Evolutionary conservation across 2,113 vertebrate genomes (phyloP).

Genomic region (Pachyramphus minor): DNA sequence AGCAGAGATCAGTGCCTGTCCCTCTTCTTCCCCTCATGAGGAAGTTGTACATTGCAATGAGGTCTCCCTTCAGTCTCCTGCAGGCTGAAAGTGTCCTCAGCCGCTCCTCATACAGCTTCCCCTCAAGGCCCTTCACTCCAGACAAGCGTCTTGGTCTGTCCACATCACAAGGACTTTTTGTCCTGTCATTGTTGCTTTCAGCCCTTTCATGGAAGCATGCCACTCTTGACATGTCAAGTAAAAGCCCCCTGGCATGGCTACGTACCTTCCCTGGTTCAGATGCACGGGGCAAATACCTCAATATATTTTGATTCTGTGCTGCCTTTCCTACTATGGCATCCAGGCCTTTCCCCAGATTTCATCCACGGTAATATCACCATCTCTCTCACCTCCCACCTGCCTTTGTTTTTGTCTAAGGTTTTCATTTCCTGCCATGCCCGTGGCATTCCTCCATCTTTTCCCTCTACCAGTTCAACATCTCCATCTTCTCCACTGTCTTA

Average conservation of each 20-base stretch:
- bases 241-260: accelerated
- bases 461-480: neutral
- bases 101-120: neutral
- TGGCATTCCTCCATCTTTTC: neutral
- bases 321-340: neutral
- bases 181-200: neutral
- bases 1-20: neutral
- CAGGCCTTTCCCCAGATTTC: neutral
- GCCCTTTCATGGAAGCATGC: neutral
- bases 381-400: neutral
- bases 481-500: neutral
- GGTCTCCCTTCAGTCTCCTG: neutral
- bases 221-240: neutral
- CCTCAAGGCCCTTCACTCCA: neutral
- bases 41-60: neutral
- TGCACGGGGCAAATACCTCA: accelerated
- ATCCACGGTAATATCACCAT: neutral
- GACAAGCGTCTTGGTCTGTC: accelerated
- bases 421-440: neutral
- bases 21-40: neutral
- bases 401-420: neutral
- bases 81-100: neutral
- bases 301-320: neutral
- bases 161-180: accelerated
- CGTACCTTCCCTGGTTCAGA: neutral